Conservation (phyloP, 1,140 invertebrate species). For the Apis dorsata region DNA sequence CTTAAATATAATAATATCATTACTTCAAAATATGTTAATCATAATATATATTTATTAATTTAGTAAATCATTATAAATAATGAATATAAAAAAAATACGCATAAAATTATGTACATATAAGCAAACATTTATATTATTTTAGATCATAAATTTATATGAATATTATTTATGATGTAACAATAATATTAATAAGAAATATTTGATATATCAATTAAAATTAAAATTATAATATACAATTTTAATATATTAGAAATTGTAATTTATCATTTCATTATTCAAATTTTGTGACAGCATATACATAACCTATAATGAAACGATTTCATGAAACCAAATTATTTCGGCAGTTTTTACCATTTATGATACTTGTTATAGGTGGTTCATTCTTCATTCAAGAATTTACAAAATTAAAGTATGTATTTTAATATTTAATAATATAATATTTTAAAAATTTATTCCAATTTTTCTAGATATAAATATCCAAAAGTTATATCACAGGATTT, state of each 20-base stretch:
- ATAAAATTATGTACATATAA: not conserved
- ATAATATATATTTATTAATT: not conserved
- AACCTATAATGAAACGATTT: conserved; percentile 18
- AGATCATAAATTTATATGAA: too few relatives aligned
- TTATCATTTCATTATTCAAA: not conserved
- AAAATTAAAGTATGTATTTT: conserved; percentile 81
- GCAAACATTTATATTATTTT: not conserved
- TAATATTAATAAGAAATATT: too few relatives aligned
- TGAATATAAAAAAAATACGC: too few relatives aligned
- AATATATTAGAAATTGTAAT: not conserved
- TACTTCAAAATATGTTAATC: not conserved
- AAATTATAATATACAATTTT: not conserved
- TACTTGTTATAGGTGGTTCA: conserved; percentile 85
- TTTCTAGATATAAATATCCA: conserved; percentile 83
- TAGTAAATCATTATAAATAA: not conserved
- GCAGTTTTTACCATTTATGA: conserved; percentile 84
- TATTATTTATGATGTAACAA: too few relatives aligned
- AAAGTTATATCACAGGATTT: not conserved
- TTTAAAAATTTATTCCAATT: not conserved
- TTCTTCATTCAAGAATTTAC: conserved; percentile 87
- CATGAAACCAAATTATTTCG: not conserved
- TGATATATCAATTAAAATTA: too few relatives aligned
- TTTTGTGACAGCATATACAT: not conserved
- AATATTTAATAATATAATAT: not conserved
- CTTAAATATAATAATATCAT: not conserved